A percentile compares a stretch with the other conserved stretches of the same genome.
Conservation (phyloP, 2,113 vertebrate species). For the Leptobrachium ailaonicum region DNA sequence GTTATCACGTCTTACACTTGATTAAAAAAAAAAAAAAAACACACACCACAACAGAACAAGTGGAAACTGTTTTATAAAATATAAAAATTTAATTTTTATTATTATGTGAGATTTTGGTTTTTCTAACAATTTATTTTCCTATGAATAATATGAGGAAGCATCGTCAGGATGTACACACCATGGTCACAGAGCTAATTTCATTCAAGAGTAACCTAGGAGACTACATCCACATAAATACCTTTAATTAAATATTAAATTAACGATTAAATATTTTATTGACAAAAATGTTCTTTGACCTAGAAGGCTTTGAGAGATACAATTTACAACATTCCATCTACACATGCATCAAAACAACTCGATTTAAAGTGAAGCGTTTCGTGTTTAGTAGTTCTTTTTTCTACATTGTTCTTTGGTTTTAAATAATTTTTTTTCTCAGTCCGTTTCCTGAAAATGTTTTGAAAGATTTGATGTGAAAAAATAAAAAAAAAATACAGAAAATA, state of each 20-base stretch:
- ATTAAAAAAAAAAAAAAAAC: not conserved
- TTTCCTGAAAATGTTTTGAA: too few species aligned
- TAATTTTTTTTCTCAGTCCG: not conserved
- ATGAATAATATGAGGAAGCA: not conserved
- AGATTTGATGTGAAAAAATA: too few species aligned
- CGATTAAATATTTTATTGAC: too few species aligned
- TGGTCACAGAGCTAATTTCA: not conserved
- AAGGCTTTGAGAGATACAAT: slow-evolving; percentile 17
- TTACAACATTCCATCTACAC: slow-evolving; percentile 33
- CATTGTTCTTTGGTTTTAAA: slow-evolving; percentile 41
- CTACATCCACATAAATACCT: slow-evolving; percentile 3
- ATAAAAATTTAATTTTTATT: not conserved
- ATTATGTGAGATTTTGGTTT: not conserved
- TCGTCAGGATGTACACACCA: not conserved
- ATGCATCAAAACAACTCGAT: slow-evolving; percentile 25
- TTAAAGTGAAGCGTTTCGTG: slow-evolving; percentile 7
- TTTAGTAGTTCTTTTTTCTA: not conserved
- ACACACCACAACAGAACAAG: not conserved
- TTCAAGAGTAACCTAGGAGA: not conserved
- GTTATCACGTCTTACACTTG: not conserved
- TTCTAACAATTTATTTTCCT: not conserved
- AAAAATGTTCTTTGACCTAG: not conserved
- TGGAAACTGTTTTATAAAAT: slow-evolving; percentile 19
- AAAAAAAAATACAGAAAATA: too few species aligned
- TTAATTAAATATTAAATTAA: not conserved